phyloP scores from a whole-genome alignment of 1,140 invertebrate species.

The Eciton burchellii region DNA sequence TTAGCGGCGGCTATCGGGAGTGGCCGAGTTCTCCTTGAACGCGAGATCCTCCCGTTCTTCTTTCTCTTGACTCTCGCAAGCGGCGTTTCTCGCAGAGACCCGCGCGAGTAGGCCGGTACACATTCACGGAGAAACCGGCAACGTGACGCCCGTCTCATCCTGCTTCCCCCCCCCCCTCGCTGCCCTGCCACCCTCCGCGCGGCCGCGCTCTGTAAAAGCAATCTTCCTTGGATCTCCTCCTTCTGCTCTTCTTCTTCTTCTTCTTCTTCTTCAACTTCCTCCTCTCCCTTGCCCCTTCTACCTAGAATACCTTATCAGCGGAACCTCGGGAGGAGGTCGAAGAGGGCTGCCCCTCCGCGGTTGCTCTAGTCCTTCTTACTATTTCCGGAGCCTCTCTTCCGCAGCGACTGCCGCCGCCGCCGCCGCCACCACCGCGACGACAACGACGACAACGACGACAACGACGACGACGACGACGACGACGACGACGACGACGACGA shows the following conservation, averaged over 20 bases:
- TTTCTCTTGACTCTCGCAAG: slow-evolving; percentile 27
- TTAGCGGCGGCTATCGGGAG: not conserved
- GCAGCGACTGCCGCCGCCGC: no score
- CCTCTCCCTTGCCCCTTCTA: slow-evolving; percentile 70
- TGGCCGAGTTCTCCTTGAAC: slow-evolving; percentile 8
- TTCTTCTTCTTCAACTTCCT: slow-evolving; percentile 57
- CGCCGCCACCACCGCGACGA: no score
- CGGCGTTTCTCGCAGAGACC: slow-evolving; percentile 51
- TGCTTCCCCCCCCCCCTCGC: slow-evolving; percentile 3
- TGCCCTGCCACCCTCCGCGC: not conserved
- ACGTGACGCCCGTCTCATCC: slow-evolving; percentile 46
- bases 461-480: no score
- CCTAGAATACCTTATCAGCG: slow-evolving; percentile 83
- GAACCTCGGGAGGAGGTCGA: slow-evolving; percentile 47
- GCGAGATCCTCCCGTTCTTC: slow-evolving; percentile 57
- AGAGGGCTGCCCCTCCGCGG: slow-evolving; percentile 38
- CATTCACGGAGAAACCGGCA: slow-evolving; percentile 74
- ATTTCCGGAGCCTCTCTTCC: slow-evolving; percentile 54
- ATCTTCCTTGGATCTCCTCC: slow-evolving; percentile 79
- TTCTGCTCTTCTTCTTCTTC: slow-evolving; percentile 8
- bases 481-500: no score
- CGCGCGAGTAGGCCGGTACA: slow-evolving; percentile 60
- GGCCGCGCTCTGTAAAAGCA: slow-evolving; percentile 79
- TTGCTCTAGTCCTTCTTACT: slow-evolving; percentile 57
- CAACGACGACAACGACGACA: no score